phyloP scores from a whole-genome alignment of 2,888 invertebrate genomes.

The Syrista parreyssii region DNA sequence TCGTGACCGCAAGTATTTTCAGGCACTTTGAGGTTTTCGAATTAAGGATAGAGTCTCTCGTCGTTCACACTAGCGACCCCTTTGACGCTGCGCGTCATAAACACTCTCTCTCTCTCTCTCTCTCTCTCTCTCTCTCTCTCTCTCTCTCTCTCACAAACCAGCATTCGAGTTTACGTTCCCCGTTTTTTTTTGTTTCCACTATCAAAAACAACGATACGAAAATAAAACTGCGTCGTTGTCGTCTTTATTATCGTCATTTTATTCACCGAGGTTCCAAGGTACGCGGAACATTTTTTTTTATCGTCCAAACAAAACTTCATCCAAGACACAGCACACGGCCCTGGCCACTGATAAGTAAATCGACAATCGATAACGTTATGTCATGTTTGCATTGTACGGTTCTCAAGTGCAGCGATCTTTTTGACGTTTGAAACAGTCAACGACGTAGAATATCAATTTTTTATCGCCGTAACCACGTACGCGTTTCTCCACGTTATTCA shows the following conservation, averaged over 20 bases:
- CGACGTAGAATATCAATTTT: background rate
- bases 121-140: constrained; percentile 5
- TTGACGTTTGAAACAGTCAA: background rate
- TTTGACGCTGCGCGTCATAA: background rate
- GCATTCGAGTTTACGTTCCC: background rate
- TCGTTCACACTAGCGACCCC: background rate
- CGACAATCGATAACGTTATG: background rate
- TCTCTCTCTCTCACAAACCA: constrained; percentile 7
- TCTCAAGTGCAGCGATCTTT: background rate
- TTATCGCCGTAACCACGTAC: background rate
- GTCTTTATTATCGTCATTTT: constrained; percentile 1
- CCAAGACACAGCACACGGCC: background rate
- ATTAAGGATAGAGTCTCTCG: background rate
- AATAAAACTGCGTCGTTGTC: constrained; percentile 11
- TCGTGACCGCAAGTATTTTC: constrained; percentile 23
- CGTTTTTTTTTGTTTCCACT: constrained; percentile 3
- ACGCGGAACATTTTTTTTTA: constrained; percentile 11
- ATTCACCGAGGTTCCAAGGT: constrained; percentile 24
- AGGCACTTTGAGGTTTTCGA: constrained; percentile 19
- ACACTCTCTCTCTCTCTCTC: background rate
- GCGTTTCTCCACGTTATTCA: background rate
- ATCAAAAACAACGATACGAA: constrained; percentile 14
- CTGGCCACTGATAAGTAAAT: constrained; percentile 20
- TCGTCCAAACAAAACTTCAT: constrained; percentile 4
- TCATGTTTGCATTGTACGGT: background rate